A percentile compares a stretch with the other conserved stretches of the same genome.
Conservation (phyloP, 2,888 invertebrate species). For the Acanthoscelides obtectus region DNA sequence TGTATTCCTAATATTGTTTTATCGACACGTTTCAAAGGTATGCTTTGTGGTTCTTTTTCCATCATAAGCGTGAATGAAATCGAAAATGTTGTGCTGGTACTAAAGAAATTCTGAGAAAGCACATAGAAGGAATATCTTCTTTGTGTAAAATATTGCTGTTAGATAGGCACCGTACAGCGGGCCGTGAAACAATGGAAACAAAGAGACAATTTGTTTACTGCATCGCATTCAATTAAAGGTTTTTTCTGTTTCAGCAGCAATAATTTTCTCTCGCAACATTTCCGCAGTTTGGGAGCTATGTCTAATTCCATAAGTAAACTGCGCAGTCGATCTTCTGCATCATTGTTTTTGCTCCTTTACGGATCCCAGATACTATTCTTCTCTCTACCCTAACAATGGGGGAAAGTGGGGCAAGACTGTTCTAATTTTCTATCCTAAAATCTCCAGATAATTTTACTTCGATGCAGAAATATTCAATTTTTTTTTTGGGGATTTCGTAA, state of each 20-base stretch:
- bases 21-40: too few species aligned
- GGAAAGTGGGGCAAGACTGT: not conserved
- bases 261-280: slow-evolving; percentile 33
- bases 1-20: too few species aligned
- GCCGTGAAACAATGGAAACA: not conserved
- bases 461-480: too few species aligned
- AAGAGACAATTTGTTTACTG: slow-evolving; percentile 2
- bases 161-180: too few species aligned
- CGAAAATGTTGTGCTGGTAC: not conserved
- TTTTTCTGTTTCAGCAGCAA: slow-evolving; percentile 4
- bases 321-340: slow-evolving; percentile 34
- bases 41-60: too few species aligned
- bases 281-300: slow-evolving; percentile 18
- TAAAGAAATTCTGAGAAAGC: not conserved
- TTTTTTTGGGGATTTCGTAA: too few species aligned
- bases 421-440: too few species aligned
- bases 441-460: too few species aligned
- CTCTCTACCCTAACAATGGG: not conserved
- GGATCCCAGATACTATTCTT: slow-evolving; percentile 24
- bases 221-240: not conserved
- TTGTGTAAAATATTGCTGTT: not conserved
- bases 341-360: slow-evolving; percentile 36
- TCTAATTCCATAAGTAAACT: slow-evolving; percentile 33
- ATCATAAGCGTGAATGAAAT: not conserved
- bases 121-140: not conserved